These are phyloP conservation scores for Pollenia amentaria DNA, from an alignment of 2,888 invertebrate genomes.

Conservation along the genomic window DNA sequence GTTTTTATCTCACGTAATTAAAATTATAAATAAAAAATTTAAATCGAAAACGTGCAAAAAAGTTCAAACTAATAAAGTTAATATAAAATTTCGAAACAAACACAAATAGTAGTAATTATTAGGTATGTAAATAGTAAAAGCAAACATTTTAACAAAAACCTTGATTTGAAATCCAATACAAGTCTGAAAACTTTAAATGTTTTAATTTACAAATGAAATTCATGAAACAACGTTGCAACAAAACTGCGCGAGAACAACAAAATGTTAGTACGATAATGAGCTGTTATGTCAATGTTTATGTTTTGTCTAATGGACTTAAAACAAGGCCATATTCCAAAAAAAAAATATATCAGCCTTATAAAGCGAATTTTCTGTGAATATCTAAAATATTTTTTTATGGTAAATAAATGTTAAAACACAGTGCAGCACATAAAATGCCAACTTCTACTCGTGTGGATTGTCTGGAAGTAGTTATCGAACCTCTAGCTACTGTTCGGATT, in stretches of 20 bases:
- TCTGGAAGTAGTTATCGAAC: too few species aligned
- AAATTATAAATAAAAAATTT: background rate
- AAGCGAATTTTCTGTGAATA: too few species aligned
- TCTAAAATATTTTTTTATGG: too few species aligned
- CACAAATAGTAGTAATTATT: background rate
- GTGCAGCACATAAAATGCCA: too few species aligned
- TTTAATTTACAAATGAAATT: constrained; percentile 71
- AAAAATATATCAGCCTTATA: too few species aligned
- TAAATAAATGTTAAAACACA: too few species aligned
- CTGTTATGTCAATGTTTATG: constrained; percentile 49
- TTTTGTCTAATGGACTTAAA: background rate
- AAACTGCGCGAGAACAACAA: constrained; percentile 51
- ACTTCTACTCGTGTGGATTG: too few species aligned
- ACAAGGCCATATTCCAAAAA: too few species aligned
- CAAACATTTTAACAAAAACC: constrained; percentile 54
- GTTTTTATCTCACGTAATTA: background rate
- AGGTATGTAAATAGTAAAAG: background rate
- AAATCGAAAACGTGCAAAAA: constrained; percentile 21
- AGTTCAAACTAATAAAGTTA: background rate
- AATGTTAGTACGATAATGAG: constrained; percentile 48
- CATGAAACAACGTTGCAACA: constrained; percentile 39
- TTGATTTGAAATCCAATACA: constrained; percentile 53
- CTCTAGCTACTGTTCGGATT: too few species aligned
- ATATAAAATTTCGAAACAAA: background rate
- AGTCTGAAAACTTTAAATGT: constrained; percentile 67